Evolutionary conservation across 1,140 invertebrate genomes (phyloP), one percentile per base, ranked within the genome.

Genomic region (Leptinotarsa texana): DNA sequence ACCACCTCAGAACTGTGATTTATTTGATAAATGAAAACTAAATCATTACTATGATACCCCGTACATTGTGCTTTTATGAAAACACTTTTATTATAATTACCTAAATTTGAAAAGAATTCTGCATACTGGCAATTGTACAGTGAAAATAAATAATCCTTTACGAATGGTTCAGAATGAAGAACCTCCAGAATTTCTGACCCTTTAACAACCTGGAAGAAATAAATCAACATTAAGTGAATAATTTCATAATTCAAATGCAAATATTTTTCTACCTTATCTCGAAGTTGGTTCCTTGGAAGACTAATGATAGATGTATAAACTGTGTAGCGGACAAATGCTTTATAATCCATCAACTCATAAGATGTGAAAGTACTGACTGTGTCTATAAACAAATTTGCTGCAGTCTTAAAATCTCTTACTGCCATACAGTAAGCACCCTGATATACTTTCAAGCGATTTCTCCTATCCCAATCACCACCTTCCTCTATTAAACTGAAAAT

Each of bases 291-390:
- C 67, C 95, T 86, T 5, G 94, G 93, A 73, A 96, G 86, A 79
- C 94, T 93, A 79, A 96, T 94, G 89, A 98, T 93, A 72, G 93
- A 90, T 63, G 94, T 90, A 75, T 97, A 92, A 1, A 98, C 95
- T 6, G 96, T 95, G 83, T 97, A 98, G 17, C 93, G 91, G 17
- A 98, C 94, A 86, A 98, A 96, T 2, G 91, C 92, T 80, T 93
- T 92, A 82, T 98, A 99, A 84, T 99, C 96, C 93, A 99, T 99
- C 42, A 99, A 88, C 86, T 99, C 98, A 85, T 99, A 99, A 15
- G 97, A 98, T 18, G 98, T 99, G 86, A 99, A 99, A 21, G 98
- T 99, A 74, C 98, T 99, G 18, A 99, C 97, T 63, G 98, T 99
- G 83, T 99, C 98, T 77, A 99, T 90, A 84, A 99, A 99, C 66